Evolutionary conservation across 2,113 vertebrate species (phyloP), one percentile per base, ranked within the genome.

Genomic region (Pelecanoides urinatrix): DNA sequence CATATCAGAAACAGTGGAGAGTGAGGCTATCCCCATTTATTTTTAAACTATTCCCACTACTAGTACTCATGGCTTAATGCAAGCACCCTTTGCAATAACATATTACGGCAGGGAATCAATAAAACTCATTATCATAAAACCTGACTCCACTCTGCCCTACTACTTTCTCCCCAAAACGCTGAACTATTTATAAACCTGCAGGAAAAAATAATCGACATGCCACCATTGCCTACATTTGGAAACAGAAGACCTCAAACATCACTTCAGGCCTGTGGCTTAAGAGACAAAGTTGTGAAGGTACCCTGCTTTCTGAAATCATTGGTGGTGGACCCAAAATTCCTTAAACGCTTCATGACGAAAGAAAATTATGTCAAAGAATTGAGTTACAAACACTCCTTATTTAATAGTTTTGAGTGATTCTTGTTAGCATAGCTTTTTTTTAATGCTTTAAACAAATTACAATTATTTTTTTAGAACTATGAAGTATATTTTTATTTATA

Each of bases 81-180:
- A 44, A 81, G n/a, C n/a, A 22, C 58, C 67, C 74, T 67, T 63
- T 70, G 58, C 66, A 80, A 67, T n/a, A 59, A 86, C n/a, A 4
- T 3, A 13, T 12, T 17, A n/a, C 2, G 8, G 65, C 42, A 59
- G 44, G 16, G 52, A 82, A 78, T 85, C 65, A 75, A 88, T 74
- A 50, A 75, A 87, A 65, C 10, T 59, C 55, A 70, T 83, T 25
- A 26, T 6, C 85, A 89, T 15, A 66, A 91, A 93, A 32, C 47
- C 55, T 38, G 42, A 34, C 68, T 97, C 92, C 56, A 59, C 52
- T 82, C 81, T 88, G 85, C n/a, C 72, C 80, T n/a, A 3, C 22
- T 67, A 9, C 29, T 16, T 56, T 56, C 81, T 73, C 18, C 80
- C 63, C 80, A 13, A 53, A 80, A 91, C 0, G 2, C 0, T 29